Evolutionary conservation across 2,888 invertebrate species (phyloP).

Genomic region (Papilio gigon): DNA sequence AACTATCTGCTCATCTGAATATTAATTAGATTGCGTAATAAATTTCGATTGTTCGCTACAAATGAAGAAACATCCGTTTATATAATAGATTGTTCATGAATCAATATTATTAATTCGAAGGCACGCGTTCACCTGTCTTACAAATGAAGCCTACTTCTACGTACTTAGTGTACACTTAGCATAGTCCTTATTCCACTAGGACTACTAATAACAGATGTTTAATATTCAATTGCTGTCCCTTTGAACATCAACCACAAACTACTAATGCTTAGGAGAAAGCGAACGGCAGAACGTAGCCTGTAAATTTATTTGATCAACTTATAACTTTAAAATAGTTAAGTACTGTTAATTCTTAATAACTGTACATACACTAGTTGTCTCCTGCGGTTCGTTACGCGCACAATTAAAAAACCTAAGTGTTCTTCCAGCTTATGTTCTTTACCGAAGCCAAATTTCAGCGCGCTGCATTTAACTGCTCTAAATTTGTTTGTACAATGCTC

Average conservation of each 20-base stretch:
- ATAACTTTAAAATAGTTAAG: no score
- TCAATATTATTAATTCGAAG: not conserved
- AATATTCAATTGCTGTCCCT: constrained; percentile 13
- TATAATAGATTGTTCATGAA: constrained; percentile 14
- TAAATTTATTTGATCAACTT: not conserved
- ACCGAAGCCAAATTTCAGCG: no score
- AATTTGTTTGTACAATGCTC: not conserved
- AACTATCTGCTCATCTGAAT: constrained; percentile 15
- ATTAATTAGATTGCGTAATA: constrained; percentile 11
- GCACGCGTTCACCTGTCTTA: not conserved
- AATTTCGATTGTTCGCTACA: constrained; percentile 13
- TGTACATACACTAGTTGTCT: no score
- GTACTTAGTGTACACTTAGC: constrained; percentile 2
- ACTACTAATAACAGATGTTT: not conserved
- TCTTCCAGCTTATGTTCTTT: no score
- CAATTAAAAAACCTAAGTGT: no score
- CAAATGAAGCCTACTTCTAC: no score
- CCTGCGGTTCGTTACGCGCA: no score
- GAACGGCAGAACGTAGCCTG: not conserved
- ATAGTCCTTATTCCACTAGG: not conserved
- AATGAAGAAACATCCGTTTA: constrained; percentile 22
- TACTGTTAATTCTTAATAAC: no score
- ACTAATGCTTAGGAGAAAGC: not conserved
- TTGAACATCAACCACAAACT: not conserved
- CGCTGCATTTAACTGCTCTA: no score